Evolutionary conservation across 1,140 invertebrate species (phyloP), one percentile per base, ranked within the genome.

Genomic region (Aphis craccivora): DNA sequence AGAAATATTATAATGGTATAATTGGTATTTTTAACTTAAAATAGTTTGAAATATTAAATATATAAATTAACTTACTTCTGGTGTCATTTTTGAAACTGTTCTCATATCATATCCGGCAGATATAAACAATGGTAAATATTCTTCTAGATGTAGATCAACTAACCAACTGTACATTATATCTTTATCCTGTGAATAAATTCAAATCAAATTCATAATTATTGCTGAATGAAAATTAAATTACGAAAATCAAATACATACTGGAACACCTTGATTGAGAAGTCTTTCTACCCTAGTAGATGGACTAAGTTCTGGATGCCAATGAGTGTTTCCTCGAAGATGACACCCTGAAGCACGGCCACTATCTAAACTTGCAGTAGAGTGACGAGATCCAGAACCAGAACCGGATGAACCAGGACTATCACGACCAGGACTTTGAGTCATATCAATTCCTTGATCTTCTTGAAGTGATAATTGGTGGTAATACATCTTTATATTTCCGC

Each of bases 1-100:
- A n/a, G n/a, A 67, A 76, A 76, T 76, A 76, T 76, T 76, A 20
- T 76, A 76, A n/a, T 76, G 30, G 0, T 14, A 1, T 76, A n/a
- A n/a, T 76, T 76, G 14, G 14, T 76, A 76, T 76, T 76, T 76
- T 76, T 18, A 67, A 67, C 11, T n/a, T 67, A n/a, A 11, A 14
- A 30, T 11, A 30, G 25, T 60, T 60, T 60, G 7, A 30, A 30
- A 30, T 11, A 60, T 60, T 2, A 55, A 55, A 55, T 60, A 30
- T 60, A 30, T 30, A 60, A 76, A 76, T 76, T 35, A 87, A 93
- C 93, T 94, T 88, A 96, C 98, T 96, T 99, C 99, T 0, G 99
- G 99, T 37, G 99, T 99, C 98, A 99, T 99, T 94, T 98, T 96
- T 45, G 98, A 98, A 94, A 99, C 99, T 1, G 99, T 99, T 40